A percentile compares a stretch with the other conserved stretches of the same genome.
Evolutionary conservation across 2,797 vertebrate genomes (phyloP).

Genomic region (Coregonus sp.): DNA sequence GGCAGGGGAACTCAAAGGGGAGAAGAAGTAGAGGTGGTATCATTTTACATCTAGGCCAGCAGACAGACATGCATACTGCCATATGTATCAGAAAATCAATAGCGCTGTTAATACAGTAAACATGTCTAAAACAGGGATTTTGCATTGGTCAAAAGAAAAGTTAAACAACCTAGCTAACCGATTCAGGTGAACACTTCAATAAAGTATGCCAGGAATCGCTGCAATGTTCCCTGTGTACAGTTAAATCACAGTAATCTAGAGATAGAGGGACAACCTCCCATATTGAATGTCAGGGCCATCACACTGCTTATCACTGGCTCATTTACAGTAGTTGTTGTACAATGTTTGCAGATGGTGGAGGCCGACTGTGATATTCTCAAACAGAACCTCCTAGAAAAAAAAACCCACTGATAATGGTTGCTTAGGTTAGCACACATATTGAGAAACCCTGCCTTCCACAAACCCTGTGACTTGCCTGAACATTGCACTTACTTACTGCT

Average conservation of each 20-base stretch:
- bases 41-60: slow-evolving; percentile 1
- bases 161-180: too few species aligned
- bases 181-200: not conserved
- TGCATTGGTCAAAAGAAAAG: not conserved
- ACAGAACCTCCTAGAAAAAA: not conserved
- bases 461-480: not conserved
- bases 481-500: not conserved
- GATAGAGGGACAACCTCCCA: not conserved
- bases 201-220: not conserved
- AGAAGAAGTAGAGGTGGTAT: not conserved
- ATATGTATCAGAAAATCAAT: not conserved
- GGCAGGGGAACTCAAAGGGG: not conserved
- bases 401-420: not conserved
- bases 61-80: not conserved
- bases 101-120: slow-evolving; percentile 14
- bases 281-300: not conserved
- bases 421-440: not conserved
- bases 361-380: not conserved
- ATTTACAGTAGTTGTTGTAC: not conserved
- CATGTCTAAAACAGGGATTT: slow-evolving; percentile 18
- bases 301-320: not conserved
- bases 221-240: not conserved
- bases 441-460: not conserved
- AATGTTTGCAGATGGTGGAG: slow-evolving; percentile 8
- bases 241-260: not conserved